Conservation (phyloP, 1,140 invertebrate genomes). For the Stegodyphus mimosarum region DNA sequence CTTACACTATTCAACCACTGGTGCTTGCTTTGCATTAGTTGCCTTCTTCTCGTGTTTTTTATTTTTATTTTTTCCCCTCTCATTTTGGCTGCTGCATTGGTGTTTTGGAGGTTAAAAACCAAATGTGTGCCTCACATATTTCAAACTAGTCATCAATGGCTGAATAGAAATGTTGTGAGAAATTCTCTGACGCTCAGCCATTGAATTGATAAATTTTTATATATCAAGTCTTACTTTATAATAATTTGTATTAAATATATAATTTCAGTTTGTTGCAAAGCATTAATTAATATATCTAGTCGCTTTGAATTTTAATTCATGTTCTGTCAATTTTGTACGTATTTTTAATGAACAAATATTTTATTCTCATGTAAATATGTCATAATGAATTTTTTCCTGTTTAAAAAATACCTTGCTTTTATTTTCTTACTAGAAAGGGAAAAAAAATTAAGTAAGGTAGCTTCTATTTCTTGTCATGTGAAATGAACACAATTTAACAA, state of each 20-base stretch:
- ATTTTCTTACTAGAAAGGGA: too few species aligned
- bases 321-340: too few species aligned
- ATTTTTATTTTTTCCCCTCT: too few species aligned
- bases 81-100: constrained; percentile 24
- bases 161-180: neutral
- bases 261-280: neutral
- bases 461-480: too few species aligned
- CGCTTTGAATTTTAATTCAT: too few species aligned
- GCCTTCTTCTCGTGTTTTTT: constrained; percentile 23
- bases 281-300: neutral
- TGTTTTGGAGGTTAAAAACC: neutral
- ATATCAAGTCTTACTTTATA: neutral
- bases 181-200: neutral
- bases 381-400: too few species aligned
- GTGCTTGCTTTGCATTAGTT: constrained; percentile 50
- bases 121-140: constrained; percentile 3
- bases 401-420: too few species aligned
- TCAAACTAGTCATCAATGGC: constrained; percentile 20
- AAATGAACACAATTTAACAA: too few species aligned
- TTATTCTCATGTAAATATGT: too few species aligned
- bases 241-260: neutral
- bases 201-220: neutral
- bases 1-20: constrained; percentile 31
- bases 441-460: too few species aligned
- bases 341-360: too few species aligned